phyloP scores from a whole-genome alignment of 2,113 vertebrate genomes.

The Crotophaga sulcirostris region DNA sequence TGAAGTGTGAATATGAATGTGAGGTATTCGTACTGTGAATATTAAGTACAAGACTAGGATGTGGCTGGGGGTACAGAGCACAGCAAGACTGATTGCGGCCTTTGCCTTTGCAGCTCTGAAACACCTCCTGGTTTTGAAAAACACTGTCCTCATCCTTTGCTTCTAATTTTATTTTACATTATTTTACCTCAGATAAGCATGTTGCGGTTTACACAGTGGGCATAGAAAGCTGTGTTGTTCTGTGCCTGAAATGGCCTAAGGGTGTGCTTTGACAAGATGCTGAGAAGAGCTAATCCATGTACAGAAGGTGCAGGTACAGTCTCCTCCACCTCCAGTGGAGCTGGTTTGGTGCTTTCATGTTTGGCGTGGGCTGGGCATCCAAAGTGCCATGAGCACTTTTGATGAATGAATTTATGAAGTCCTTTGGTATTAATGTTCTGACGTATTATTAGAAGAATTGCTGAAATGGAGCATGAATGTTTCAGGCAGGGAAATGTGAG shows the following conservation, averaged over 20 bases:
- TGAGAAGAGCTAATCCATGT: background rate
- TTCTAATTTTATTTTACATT: background rate
- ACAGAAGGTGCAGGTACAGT: background rate
- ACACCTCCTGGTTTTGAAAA: background rate
- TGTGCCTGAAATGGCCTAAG: background rate
- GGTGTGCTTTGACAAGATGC: background rate
- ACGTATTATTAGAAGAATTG: background rate
- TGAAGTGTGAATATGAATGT: background rate
- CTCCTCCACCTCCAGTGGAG: background rate
- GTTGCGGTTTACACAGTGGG: background rate
- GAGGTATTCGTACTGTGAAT: background rate
- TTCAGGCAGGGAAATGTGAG: background rate
- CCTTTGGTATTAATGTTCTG: background rate
- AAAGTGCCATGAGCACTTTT: background rate
- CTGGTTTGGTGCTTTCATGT: background rate
- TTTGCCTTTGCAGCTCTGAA: background rate
- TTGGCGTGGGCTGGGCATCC: rapidly evolving
- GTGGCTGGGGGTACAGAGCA: background rate
- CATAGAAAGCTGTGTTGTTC: background rate
- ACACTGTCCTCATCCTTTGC: background rate
- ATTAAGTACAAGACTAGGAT: background rate
- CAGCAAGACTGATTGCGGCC: background rate
- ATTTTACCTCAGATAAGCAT: background rate
- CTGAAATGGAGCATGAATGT: background rate
- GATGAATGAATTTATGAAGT: background rate